A percentile compares a stretch with the other conserved stretches of the same genome.
Evolutionary conservation across 2,888 invertebrate species (phyloP).

Genomic region (Acanthosepion pharaonis): DNA sequence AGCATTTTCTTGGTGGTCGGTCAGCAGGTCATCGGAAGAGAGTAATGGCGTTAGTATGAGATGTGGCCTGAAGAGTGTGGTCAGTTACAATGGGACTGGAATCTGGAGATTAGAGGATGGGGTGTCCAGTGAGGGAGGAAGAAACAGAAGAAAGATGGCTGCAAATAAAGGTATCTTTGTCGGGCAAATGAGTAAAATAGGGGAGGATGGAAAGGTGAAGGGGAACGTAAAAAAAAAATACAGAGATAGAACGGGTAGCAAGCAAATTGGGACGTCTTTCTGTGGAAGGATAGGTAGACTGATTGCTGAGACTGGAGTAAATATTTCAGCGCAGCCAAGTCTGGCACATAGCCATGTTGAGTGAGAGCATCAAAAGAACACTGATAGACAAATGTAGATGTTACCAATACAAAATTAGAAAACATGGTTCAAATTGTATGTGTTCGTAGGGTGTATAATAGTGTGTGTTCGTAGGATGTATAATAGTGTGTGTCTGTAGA

Average conservation of each 20-base stretch:
- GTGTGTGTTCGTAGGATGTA: too few species aligned
- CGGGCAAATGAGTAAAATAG: not conserved
- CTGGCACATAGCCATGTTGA: not conserved
- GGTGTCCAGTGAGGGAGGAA: not conserved
- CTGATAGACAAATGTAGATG: too few species aligned
- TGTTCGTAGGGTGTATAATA: too few species aligned
- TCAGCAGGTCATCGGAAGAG: not conserved
- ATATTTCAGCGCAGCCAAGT: not conserved
- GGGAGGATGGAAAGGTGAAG: not conserved
- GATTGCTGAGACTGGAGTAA: too few species aligned
- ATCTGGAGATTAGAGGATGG: not conserved
- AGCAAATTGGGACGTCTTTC: not conserved
- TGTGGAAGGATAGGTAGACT: not conserved
- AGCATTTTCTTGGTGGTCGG: not conserved
- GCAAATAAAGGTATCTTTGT: constrained; percentile 33
- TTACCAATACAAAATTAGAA: too few species aligned
- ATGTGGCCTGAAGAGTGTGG: not conserved
- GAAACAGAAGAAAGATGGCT: not conserved
- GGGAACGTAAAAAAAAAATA: not conserved
- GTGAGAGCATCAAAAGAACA: not conserved
- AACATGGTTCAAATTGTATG: too few species aligned
- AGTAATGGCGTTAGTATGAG: not conserved
- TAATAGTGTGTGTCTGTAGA: too few species aligned
- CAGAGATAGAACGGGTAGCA: not conserved
- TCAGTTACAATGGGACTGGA: not conserved